phyloP scores from a whole-genome alignment of 2,113 vertebrate genomes.

The Erpornis zantholeuca region DNA sequence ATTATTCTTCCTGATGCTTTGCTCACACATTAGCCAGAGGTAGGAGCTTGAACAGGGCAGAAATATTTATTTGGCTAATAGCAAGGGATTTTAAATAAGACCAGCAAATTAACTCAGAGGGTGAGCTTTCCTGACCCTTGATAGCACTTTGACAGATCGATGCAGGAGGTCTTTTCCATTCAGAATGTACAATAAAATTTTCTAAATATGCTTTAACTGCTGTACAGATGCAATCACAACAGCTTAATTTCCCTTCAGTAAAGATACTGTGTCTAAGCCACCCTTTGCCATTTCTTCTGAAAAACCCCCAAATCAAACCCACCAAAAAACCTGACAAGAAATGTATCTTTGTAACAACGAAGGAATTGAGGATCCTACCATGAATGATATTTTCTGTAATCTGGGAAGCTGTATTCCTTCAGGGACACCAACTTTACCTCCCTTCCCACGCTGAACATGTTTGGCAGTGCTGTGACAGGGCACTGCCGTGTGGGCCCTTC shows the following conservation, averaged over 20 bases:
- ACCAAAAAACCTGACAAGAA: not conserved
- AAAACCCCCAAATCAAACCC: not conserved
- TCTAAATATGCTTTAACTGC: not conserved
- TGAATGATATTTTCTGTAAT: not conserved
- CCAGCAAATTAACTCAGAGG: not conserved
- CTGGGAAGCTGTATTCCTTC: not conserved
- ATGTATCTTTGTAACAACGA: not conserved
- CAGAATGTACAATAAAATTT: not conserved
- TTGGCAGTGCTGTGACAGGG: not conserved
- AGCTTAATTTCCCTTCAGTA: not conserved
- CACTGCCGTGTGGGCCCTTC: not conserved
- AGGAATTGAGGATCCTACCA: not conserved
- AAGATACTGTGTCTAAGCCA: not conserved
- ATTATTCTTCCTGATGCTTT: not conserved
- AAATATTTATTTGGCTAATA: not conserved
- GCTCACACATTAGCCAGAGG: not conserved
- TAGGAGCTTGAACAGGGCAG: not conserved
- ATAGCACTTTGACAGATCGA: not conserved
- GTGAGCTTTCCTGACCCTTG: not conserved
- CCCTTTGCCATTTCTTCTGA: not conserved
- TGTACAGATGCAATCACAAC: not conserved
- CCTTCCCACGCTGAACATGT: accelerated
- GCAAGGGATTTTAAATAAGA: not conserved
- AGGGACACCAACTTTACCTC: not conserved
- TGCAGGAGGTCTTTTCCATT: not conserved